These are phyloP conservation scores for Ostrea edulis DNA, from an alignment of 1,140 invertebrate genomes.

Conservation along the genomic window DNA sequence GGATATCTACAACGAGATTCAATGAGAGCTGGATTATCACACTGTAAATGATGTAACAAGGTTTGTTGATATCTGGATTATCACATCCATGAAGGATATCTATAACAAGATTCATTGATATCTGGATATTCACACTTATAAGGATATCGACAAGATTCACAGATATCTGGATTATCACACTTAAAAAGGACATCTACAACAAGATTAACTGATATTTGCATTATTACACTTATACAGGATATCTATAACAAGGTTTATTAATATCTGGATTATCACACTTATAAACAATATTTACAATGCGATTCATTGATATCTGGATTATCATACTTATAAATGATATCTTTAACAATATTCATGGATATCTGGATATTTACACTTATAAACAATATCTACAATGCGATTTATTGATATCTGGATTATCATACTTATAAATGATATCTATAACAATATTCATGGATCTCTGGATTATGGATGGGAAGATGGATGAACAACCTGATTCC, in stretches of 20 bases:
- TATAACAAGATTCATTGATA: neutral
- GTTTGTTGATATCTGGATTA: too few species aligned
- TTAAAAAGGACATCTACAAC: slow-evolving; percentile 72
- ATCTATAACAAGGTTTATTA: neutral
- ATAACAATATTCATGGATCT: neutral
- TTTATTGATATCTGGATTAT: too few species aligned
- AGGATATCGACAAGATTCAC: neutral
- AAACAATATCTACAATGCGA: slow-evolving; percentile 67
- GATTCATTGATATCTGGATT: neutral
- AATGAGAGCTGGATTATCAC: neutral
- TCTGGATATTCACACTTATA: neutral
- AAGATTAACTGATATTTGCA: neutral
- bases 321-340: neutral
- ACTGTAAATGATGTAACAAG: neutral
- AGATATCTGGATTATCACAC: slow-evolving; percentile 44
- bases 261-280: neutral
- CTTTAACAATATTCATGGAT: neutral
- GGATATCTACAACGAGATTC: slow-evolving; percentile 65
- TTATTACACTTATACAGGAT: neutral
- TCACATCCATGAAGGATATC: neutral
- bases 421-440: neutral
- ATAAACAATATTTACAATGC: neutral
- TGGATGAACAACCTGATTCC: too few species aligned
- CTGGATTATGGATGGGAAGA: too few species aligned
- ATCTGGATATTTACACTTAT: slow-evolving; percentile 57